Percentiles rank a stretch among this genome's conserved stretches.
These are phyloP conservation scores for Enteromius argenteus DNA, from an alignment of 2,797 vertebrate genomes.

Conservation along the genomic window DNA sequence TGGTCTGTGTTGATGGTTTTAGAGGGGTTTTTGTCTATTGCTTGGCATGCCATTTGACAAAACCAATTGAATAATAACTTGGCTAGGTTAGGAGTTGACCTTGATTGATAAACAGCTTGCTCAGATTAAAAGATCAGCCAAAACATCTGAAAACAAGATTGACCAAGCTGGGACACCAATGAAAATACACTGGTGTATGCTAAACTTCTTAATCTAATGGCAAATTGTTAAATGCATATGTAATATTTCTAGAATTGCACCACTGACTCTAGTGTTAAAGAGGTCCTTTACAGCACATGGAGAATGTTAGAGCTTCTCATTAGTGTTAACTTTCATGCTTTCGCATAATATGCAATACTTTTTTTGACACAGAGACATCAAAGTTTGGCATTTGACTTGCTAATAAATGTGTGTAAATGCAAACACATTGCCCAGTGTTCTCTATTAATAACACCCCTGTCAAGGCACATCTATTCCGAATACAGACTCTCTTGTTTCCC, in stretches of 20 bases:
- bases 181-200: neutral
- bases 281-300: neutral
- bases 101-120: neutral
- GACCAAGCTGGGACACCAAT: neutral
- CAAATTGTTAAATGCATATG: slow-evolving; percentile 27
- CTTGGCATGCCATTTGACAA: neutral
- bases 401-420: slow-evolving; percentile 11
- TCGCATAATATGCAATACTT: slow-evolving; percentile 26
- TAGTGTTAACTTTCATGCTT: slow-evolving; percentile 43
- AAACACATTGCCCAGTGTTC: slow-evolving; percentile 37
- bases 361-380: slow-evolving; percentile 22
- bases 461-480: slow-evolving; percentile 40
- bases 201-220: neutral
- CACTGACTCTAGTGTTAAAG: slow-evolving; percentile 37
- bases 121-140: neutral
- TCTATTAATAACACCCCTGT: slow-evolving; percentile 44
- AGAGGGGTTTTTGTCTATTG: neutral
- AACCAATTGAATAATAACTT: neutral
- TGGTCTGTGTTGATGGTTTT: neutral
- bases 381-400: slow-evolving; percentile 36
- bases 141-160: neutral
- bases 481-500: slow-evolving; percentile 44
- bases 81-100: neutral
- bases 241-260: slow-evolving; percentile 19
- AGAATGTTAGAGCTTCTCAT: slow-evolving; percentile 21